Evolutionary conservation across 1,140 invertebrate species (phyloP).

Genomic region (Venturia canescens): DNA sequence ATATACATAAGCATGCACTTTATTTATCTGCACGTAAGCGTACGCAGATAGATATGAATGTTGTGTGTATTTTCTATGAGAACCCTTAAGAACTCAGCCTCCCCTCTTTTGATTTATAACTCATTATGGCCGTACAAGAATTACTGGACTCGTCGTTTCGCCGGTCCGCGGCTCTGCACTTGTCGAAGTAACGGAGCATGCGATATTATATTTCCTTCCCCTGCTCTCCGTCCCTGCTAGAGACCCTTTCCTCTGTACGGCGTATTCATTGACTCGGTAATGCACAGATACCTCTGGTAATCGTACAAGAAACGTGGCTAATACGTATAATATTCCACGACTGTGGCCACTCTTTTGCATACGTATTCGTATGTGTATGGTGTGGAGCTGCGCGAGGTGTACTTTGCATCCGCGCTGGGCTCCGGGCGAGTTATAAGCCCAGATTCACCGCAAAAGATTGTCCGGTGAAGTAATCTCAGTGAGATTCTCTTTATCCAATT

Average conservation of each 20-base stretch:
- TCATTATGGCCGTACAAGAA: slow-evolving; percentile 34
- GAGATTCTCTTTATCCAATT: too few relatives aligned
- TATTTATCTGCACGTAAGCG: background rate
- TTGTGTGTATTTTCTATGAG: slow-evolving; percentile 17
- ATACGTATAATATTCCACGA: background rate
- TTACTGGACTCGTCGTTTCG: slow-evolving; percentile 24
- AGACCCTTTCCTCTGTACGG: background rate
- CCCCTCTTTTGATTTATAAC: slow-evolving; percentile 43
- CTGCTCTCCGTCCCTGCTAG: background rate
- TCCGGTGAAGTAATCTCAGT: too few relatives aligned
- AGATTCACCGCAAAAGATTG: too few relatives aligned
- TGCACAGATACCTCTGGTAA: slow-evolving; percentile 3
- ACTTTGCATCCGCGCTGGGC: too few relatives aligned
- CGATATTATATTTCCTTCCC: background rate
- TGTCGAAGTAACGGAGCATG: slow-evolving; percentile 30
- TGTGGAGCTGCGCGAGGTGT: too few relatives aligned
- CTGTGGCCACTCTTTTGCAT: background rate
- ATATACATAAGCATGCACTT: too few relatives aligned
- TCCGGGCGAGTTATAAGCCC: too few relatives aligned
- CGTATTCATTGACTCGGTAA: slow-evolving; percentile 1
- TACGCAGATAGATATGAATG: background rate
- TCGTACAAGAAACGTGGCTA: background rate
- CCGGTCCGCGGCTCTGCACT: slow-evolving; percentile 23
- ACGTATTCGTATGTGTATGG: too few relatives aligned
- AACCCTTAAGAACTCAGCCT: slow-evolving; percentile 20